phyloP scores from a whole-genome alignment of 2,113 vertebrate genomes.

The Sarotherodon lohbergeri region DNA sequence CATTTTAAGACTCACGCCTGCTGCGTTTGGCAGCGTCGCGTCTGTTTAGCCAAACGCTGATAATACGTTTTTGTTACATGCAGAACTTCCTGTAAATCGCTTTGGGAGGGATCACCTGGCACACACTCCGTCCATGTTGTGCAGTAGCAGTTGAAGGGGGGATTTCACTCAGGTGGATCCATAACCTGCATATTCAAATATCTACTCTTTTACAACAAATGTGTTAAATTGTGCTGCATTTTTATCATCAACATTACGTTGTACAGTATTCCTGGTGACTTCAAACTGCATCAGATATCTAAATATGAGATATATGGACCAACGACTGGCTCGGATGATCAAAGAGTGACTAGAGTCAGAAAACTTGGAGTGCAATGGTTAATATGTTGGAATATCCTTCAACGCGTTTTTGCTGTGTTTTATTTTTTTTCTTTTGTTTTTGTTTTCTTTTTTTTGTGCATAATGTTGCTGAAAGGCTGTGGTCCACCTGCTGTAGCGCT shows the following conservation, averaged over 20 bases:
- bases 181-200: conserved; percentile 29
- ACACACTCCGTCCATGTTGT: conserved; percentile 35
- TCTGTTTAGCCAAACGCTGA: conserved; percentile 4
- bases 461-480: conserved; percentile 25
- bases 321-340: not conserved
- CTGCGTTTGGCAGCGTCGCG: not conserved
- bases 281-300: conserved; percentile 3
- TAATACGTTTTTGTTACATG: not conserved
- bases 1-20: not conserved
- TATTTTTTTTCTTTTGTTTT: fast-evolving
- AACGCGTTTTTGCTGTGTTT: not conserved
- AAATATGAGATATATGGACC: conserved; percentile 40
- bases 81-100: not conserved
- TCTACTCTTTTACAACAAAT: not conserved
- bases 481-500: conserved; percentile 54
- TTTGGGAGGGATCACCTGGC: not conserved
- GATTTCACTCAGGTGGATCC: conserved; percentile 30
- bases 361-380: conserved; percentile 33
- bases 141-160: conserved; percentile 1
- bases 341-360: not conserved
- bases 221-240: not conserved
- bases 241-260: not conserved
- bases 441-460: not conserved
- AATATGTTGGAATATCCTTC: not conserved
- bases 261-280: conserved; percentile 10